Evolutionary conservation across 2,113 vertebrate species (phyloP).

Genomic region (Bubalus kerabau): DNA sequence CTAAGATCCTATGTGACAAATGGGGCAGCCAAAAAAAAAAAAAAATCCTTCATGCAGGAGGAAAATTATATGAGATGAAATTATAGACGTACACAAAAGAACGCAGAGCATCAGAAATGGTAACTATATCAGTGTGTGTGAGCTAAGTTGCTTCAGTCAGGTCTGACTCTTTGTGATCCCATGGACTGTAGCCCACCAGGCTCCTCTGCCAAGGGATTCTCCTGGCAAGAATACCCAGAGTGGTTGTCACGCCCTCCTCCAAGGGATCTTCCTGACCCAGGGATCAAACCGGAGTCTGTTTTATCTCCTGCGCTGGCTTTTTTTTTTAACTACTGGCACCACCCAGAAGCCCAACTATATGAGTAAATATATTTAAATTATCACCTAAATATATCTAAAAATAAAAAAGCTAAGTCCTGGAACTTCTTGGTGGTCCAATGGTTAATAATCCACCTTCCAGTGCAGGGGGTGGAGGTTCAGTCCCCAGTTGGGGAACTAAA

Average conservation of each 20-base stretch:
- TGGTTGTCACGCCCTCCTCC: background rate
- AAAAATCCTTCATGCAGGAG: background rate
- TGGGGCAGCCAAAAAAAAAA: background rate
- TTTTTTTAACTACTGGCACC: background rate
- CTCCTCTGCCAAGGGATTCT: background rate
- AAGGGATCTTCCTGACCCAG: background rate
- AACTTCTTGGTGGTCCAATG: background rate
- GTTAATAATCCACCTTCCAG: background rate
- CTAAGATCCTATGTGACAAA: background rate
- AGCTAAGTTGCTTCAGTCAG: background rate
- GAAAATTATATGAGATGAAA: background rate
- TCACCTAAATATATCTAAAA: background rate
- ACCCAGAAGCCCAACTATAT: background rate
- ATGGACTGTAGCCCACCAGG: background rate
- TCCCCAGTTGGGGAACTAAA: background rate
- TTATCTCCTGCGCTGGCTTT: background rate
- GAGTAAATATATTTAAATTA: background rate
- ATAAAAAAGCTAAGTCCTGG: background rate
- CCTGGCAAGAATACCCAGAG: background rate
- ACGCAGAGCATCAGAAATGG: accelerated
- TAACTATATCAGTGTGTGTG: background rate
- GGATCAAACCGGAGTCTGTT: background rate
- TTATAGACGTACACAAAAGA: accelerated
- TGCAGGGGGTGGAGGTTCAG: background rate
- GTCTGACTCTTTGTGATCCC: background rate